Evolutionary conservation across 2,113 vertebrate genomes (phyloP), one percentile per base, ranked within the genome.

Genomic region (Nycticorax nycticorax): DNA sequence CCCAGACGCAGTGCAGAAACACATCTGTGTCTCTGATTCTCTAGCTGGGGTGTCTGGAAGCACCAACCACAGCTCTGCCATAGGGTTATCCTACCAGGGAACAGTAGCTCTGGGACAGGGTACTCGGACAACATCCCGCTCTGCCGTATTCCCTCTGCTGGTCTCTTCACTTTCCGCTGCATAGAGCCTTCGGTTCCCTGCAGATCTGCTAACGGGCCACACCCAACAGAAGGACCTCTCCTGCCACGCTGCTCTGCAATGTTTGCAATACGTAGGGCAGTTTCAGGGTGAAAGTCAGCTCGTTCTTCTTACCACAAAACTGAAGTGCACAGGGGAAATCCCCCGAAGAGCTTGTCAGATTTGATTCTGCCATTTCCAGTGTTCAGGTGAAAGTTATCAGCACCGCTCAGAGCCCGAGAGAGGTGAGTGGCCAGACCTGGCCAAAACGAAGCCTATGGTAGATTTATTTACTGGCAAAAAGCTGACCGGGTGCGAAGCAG

Each of bases 41-140:
- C 26, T 21, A 12, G 28, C n/a, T 24, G 84, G 15, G n/a, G 10
- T 2, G 43, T 11, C 43, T 47, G 48, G 14, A 21, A 63, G 53
- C 37, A 18, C 60, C 4, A 2, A 9, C n/a, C 47, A 45, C 50
- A 32, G 6, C 33, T 35, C 35, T 13, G 75, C 69, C 14, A 12
- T 4, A 28, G 48, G 37, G 12, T 22, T n/a, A 39, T 39, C 41
- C 4, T 21, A 55, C 39, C n/a, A 33, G 33, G 39, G 10, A 56
- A 64, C 4, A 23, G 30, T 1, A 50, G 77, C 20, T n/a, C 27
- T 55, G 37, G 43, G 53, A n/a, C 52, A 45, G 6, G 0, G 9
- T 32, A 7, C 17, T 59, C 23, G 1, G 43, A 16, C 20, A 10
- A 30, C 19, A 1, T 23, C n/a, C 35, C 1, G 0, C 52, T 35